Evolutionary conservation across 2,113 vertebrate species (phyloP).

Genomic region (Strigops habroptila): DNA sequence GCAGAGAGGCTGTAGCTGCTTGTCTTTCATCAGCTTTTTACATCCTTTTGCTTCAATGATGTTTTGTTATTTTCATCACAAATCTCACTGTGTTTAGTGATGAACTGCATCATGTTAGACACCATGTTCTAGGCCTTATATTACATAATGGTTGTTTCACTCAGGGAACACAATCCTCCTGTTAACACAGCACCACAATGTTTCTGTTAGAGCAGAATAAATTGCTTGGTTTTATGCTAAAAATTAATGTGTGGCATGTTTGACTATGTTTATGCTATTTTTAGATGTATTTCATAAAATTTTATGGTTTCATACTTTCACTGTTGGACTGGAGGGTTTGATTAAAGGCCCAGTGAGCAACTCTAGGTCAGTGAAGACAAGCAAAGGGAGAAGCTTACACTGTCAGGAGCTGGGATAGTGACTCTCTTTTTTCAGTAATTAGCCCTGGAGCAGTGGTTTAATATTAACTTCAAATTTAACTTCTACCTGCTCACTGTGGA

Average conservation of each 20-base stretch:
- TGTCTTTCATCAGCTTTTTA: background rate
- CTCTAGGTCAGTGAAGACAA: background rate
- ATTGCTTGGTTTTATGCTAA: background rate
- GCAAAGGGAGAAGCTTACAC: background rate
- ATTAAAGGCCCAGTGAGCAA: background rate
- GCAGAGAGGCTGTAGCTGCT: background rate
- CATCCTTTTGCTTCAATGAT: background rate
- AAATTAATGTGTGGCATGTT: background rate
- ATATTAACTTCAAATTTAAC: constrained; percentile 2
- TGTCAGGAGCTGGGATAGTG: background rate
- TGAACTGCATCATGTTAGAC: background rate
- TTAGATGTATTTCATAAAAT: background rate
- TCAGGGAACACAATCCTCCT: background rate
- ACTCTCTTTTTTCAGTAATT: background rate
- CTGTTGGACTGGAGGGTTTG: background rate
- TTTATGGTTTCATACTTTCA: background rate
- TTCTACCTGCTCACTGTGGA: background rate
- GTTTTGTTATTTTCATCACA: background rate
- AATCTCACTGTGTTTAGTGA: background rate
- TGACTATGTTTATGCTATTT: background rate
- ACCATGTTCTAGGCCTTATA: background rate
- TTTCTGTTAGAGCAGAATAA: background rate
- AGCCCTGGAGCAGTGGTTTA: background rate
- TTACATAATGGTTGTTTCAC: background rate
- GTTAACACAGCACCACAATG: rapidly evolving